phyloP scores from a whole-genome alignment of 64 coral and sea anemone genomes.

The Astreopora myriophthalma region DNA sequence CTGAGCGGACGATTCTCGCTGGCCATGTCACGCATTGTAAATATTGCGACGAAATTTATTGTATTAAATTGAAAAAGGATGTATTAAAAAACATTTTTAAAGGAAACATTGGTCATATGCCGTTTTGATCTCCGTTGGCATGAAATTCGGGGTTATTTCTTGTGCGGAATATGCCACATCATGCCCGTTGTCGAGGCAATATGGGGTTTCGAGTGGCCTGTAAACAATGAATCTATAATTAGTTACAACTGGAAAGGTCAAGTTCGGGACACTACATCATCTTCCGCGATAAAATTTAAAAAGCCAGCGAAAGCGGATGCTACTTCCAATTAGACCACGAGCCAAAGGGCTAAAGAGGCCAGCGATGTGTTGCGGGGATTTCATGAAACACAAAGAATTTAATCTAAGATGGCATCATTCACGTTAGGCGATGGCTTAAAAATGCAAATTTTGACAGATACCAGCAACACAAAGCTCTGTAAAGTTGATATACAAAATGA shows the following conservation, averaged over 20 bases:
- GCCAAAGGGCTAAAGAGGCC: not conserved
- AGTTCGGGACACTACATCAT: slow-evolving; percentile 35
- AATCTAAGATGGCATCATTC: no score
- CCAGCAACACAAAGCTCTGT: no score
- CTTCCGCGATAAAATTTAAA: not conserved
- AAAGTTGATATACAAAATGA: no score
- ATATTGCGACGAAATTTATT: slow-evolving; percentile 12
- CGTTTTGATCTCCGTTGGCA: not conserved
- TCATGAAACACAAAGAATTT: no score
- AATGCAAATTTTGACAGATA: no score
- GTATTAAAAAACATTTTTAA: not conserved
- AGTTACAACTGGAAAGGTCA: not conserved
- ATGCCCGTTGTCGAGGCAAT: not conserved
- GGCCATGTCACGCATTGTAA: not conserved
- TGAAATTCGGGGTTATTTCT: not conserved
- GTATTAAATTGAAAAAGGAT: not conserved
- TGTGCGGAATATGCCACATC: not conserved
- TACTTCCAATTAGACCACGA: no score
- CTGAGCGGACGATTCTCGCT: not conserved
- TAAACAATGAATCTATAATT: slow-evolving; percentile 2
- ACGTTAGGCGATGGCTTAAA: no score
- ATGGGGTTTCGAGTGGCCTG: not conserved
- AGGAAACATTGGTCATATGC: not conserved
- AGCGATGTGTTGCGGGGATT: not conserved
- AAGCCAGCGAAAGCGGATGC: not conserved